Base-by-base conservation (phyloP, 1,140 invertebrate genomes). In the Apis cerana region DNA sequence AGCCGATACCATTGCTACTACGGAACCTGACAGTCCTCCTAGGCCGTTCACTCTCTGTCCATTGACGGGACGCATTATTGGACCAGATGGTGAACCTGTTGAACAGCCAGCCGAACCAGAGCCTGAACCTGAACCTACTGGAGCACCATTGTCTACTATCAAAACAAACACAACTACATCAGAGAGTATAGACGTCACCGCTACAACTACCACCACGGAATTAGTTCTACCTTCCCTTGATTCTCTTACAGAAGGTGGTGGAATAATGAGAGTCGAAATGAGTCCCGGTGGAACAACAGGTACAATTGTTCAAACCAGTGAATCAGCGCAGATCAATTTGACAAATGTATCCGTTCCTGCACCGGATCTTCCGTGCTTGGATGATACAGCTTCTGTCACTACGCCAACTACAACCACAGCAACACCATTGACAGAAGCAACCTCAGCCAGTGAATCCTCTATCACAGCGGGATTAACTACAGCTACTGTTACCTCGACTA, bases 1-100 rank as follows among this genome's bases (percentile, higher is more conserved):
- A 19, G 91, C 95, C n/a, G 95, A 95, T 58, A 92, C 95, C 9
- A 93, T 96, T 50, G 75, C 90, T 8, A 80, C 86, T 10, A 50
- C 88, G 0, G 95, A 95, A 84, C 95, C 96, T 2, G 95, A 96
- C 4, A 96, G 95, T 91, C 96, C 96, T 52, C 95, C 96, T 9
- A 93, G 96, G 52, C 95, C 96, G 61, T 95, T 97, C 61, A 96
- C 96, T 13, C 92, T 97, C 62, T 96, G 96, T 89, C 96, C 97
- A 13, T 86, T 95, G 3, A 96, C 96, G 2, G 96, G 97, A 17
- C 95, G 95, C 81, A 95, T 97, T 23, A 95, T 97, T n/a, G 96
- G 96, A 33, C 96, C 96, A 0, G 96, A 96, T 91, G 96, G 96
- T 15, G 96, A 97, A 90, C 96, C 96, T 15, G 94, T 96, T 1